phyloP scores from a whole-genome alignment of 2,113 vertebrate species.

The Sinocyclocheilus rhinocerous region DNA sequence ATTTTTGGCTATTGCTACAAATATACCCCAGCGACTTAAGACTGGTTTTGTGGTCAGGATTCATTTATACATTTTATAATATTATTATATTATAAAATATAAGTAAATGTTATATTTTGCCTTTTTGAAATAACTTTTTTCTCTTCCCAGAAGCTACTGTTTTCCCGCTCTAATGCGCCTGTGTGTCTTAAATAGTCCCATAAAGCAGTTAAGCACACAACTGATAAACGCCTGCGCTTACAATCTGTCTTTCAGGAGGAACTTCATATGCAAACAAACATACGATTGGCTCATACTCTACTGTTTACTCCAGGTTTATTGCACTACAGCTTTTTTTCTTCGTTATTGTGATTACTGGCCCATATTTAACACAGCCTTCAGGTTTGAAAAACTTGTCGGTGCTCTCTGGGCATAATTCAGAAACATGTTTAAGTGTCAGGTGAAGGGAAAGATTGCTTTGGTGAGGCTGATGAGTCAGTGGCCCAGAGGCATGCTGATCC shows the following conservation, averaged over 20 bases:
- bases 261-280: conserved; percentile 12
- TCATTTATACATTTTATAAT: not conserved
- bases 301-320: conserved; percentile 1
- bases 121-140: no score
- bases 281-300: not conserved
- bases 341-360: conserved; percentile 20
- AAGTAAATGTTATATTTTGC: no score
- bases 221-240: conserved; percentile 60
- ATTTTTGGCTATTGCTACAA: no score
- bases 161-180: conserved; percentile 10
- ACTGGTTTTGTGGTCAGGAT: no score
- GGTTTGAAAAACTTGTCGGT: conserved; percentile 51
- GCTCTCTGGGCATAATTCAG: conserved; percentile 48
- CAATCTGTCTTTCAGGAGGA: conserved; percentile 66
- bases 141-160: not conserved
- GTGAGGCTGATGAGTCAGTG: conserved; percentile 63
- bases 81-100: conserved; percentile 27
- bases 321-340: conserved; percentile 35
- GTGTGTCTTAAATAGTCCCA: conserved; percentile 59
- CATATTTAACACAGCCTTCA: conserved; percentile 30
- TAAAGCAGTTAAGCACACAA: conserved; percentile 66
- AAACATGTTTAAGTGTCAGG: conserved; percentile 68
- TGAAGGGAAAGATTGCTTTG: conserved; percentile 53
- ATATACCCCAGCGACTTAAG: no score
- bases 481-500: conserved; percentile 61